Percentiles rank a stretch among this genome's conserved stretches.
Evolutionary conservation across 2,797 vertebrate genomes (phyloP).

Genomic region (Sarcophilus harrisii): DNA sequence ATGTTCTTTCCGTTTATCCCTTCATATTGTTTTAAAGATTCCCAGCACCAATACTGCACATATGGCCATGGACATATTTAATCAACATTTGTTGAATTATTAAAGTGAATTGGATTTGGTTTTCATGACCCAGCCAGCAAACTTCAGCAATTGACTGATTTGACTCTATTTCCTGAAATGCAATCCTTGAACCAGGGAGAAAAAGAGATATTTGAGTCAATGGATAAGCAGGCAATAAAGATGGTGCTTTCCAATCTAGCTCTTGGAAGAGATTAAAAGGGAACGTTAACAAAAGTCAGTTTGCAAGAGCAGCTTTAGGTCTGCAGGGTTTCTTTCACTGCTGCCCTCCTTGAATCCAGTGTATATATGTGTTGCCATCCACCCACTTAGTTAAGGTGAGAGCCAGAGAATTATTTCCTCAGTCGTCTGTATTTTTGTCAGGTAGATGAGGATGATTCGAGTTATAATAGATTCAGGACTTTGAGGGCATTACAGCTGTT

Average conservation of each 20-base stretch:
- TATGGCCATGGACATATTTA: background rate
- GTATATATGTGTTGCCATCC: background rate
- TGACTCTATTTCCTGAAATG: slow-evolving; percentile 38
- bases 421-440: slow-evolving; percentile 65
- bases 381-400: background rate
- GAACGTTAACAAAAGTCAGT: slow-evolving; percentile 24
- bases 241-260: slow-evolving; percentile 44
- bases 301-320: slow-evolving; percentile 36
- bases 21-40: background rate
- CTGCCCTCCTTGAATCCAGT: slow-evolving; percentile 6
- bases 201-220: slow-evolving; percentile 39
- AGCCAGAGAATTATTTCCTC: slow-evolving; percentile 35
- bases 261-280: slow-evolving; percentile 49
- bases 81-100: background rate
- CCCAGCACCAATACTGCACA: background rate
- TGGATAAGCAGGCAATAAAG: slow-evolving; percentile 7
- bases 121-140: slow-evolving; percentile 28
- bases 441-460: slow-evolving; percentile 8
- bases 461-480: slow-evolving; percentile 63
- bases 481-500: slow-evolving; percentile 64
- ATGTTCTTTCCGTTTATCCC: background rate
- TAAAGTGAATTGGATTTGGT: background rate
- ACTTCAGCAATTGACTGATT: slow-evolving; percentile 29
- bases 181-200: background rate
- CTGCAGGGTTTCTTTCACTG: slow-evolving; percentile 6